phyloP scores from a whole-genome alignment of 2,797 vertebrate genomes.

The Scyliorhinus canicula region DNA sequence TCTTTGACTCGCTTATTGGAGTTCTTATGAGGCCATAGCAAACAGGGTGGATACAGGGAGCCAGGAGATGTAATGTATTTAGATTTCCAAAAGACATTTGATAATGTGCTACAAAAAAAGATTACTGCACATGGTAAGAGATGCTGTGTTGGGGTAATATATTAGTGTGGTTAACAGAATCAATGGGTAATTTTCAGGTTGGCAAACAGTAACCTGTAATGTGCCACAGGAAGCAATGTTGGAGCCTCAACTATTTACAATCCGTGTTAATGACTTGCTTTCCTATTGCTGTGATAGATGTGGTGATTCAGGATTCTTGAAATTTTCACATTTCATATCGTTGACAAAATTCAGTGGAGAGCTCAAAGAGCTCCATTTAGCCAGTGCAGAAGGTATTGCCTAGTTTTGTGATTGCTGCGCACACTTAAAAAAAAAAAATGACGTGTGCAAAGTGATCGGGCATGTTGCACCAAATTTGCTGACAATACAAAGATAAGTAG shows the following conservation, averaged over 20 bases:
- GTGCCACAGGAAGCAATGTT: neutral
- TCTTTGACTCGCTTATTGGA: no score
- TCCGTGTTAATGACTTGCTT: neutral
- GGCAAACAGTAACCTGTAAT: no score
- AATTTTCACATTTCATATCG: no score
- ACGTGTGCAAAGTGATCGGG: no score
- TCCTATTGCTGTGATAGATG: no score
- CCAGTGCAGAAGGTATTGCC: no score
- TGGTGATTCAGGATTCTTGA: no score
- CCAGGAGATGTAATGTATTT: neutral
- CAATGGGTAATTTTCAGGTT: neutral
- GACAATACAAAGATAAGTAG: neutral
- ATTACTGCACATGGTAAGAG: neutral
- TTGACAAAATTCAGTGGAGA: no score
- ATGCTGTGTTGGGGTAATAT: neutral
- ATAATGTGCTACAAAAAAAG: neutral
- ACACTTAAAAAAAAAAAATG: no score
- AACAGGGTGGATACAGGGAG: neutral
- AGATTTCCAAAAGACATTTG: neutral
- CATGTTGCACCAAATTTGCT: neutral
- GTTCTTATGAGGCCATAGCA: neutral
- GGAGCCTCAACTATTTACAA: neutral
- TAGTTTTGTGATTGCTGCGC: no score
- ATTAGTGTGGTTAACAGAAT: neutral
- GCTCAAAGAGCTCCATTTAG: no score